Evolutionary conservation across 1,140 invertebrate species (phyloP), one percentile per base, ranked within the genome.

Genomic region (Aphaenogaster floridana): DNA sequence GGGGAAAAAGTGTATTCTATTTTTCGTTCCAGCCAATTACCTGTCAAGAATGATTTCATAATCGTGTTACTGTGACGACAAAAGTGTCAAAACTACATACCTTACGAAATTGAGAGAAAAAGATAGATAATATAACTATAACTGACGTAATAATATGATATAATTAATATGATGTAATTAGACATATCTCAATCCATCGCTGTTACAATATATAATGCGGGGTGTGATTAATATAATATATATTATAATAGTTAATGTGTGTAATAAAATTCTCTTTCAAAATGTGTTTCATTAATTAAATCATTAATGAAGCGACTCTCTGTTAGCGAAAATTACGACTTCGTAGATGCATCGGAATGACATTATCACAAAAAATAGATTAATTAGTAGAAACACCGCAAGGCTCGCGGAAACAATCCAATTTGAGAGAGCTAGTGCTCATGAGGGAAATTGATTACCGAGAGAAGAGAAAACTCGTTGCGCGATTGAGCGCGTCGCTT

Each of bases 391-490:
- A 52, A 69, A 36, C 28, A 21, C 8, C 11, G 39, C 36, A 21
- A 74, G 13, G 21, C 39, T 83, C 45, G 83, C 45, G 83, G 36
- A 86, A 86, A 78, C 17, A 86, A 78, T 66, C 34, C 50, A 54
- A 64, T 42, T 50, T 45, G 36, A 87, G 81, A 80, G 76, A 80
- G 68, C 36, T 42, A 28, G 76, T 88, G 86, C 87, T 86, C 81
- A 50, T 71, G 88, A 89, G 88, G 89, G 88, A 92, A 92, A 91
- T 92, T 91, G 87, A 92, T 92, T 92, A 88, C 87, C 15, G 52
- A 59, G 86, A 66, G 76, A 87, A 78, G 88, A 92, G 89, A 92
- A 92, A 93, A 91, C 88, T 84, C 15, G 86, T 89, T 90, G 88
- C 85, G 66, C 87, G 86, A 76, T 87, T 77, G 42, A 83, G 64